Base-by-base conservation (phyloP, 2,113 vertebrate genomes). In the Oreochromis spilurus region DNA sequence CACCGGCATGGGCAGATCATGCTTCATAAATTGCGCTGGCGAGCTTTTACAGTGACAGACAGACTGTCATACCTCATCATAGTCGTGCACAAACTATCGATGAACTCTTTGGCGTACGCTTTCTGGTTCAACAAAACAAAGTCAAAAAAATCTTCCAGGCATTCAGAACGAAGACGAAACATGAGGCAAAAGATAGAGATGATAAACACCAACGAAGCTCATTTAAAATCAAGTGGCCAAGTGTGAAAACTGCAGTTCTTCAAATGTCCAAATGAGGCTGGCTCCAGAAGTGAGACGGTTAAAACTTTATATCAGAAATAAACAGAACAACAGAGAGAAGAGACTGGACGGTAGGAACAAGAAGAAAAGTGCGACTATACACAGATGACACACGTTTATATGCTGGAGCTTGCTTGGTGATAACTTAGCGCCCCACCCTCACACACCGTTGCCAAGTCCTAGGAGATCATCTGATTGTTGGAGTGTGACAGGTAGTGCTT, bases 1-100 rank as follows among this genome's bases (percentile, higher is more conserved):
- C 36, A 17, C 9, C 3, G 9, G 17, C 21, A 45, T 67, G 43
- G n/a, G 26, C 83, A 45, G 82, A 65, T 91, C 85, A 85, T 3
- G 90, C 84, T 89, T 84, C 67, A 89, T 55, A 54, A 81, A 75
- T 13, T 57, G 26, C 19, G 6, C 4, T 6, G 52, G 48, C 3
- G 26, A 86, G 67, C 19, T 65, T 65, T 70, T 53, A 54, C 34
- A 17, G 14, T 31, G 57, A 84, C 84, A 19, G 91, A 90, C 92
- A 29, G 24, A 36, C 84, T 89, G 91, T 93, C 92, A 53, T 5
- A 9, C 34, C 85, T 38, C 62, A 87, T 93, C 87, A 82, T 6
- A 10, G 17, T 11, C n/a, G 12, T 9, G 6, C 13, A 40, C 16
- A 10, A 81, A 82, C 75, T 38, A 29, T 84, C 13, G 9, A 79